phyloP scores from a whole-genome alignment of 2,797 vertebrate species.

The Macrochelys suwanniensis region DNA sequence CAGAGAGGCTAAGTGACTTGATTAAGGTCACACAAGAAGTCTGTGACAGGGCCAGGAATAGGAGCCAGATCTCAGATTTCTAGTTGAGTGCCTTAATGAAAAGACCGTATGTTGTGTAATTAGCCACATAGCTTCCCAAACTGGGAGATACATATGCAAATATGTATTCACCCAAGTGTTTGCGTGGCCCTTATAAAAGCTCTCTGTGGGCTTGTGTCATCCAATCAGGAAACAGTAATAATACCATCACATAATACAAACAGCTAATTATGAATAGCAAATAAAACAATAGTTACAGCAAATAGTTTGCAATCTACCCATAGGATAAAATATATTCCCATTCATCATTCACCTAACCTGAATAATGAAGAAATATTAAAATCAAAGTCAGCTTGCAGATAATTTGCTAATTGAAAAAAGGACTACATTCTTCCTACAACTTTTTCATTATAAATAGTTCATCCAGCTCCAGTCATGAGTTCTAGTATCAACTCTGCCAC shows the following conservation, averaged over 20 bases:
- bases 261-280: background rate
- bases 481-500: background rate
- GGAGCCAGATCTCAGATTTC: constrained; percentile 52
- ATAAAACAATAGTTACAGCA: background rate
- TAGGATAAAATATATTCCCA: background rate
- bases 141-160: background rate
- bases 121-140: background rate
- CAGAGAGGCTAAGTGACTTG: background rate
- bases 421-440: background rate
- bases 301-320: too few relatives aligned
- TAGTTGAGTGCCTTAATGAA: constrained; percentile 40
- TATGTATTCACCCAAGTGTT: background rate
- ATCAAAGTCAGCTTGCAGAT: background rate
- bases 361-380: background rate
- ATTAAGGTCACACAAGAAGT: constrained; percentile 23
- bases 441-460: background rate
- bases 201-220: background rate
- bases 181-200: background rate
- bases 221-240: background rate
- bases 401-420: background rate
- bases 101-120: background rate
- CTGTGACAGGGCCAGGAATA: constrained; percentile 29
- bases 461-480: background rate
- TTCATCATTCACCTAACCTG: background rate
- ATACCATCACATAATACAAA: background rate